phyloP scores from a whole-genome alignment of 2,113 vertebrate genomes.

The Phylloscopus whistleri region DNA sequence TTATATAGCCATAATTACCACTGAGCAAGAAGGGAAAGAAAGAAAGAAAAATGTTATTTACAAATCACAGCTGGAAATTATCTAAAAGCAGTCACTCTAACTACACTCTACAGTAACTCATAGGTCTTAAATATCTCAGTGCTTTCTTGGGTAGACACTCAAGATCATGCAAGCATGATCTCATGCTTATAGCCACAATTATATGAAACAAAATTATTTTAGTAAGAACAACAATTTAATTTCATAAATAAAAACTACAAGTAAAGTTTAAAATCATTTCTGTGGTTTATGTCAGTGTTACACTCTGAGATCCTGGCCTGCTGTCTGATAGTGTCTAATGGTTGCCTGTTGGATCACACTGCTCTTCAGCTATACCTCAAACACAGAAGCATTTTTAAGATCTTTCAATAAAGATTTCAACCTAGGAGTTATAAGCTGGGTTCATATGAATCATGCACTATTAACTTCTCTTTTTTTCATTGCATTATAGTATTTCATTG shows the following conservation, averaged over 20 bases:
- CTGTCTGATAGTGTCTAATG: neutral
- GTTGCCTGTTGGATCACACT: neutral
- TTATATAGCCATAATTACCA: constrained; percentile 17
- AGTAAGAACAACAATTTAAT: neutral
- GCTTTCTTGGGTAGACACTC: neutral
- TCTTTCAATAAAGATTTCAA: neutral
- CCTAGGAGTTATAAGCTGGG: neutral
- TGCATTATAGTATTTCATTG: neutral
- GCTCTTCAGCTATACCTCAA: neutral
- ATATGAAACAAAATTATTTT: neutral
- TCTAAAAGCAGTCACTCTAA: neutral
- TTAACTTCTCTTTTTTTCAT: neutral
- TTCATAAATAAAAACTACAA: neutral
- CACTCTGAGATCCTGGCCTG: neutral
- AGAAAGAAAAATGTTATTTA: constrained; percentile 30
- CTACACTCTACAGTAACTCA: neutral
- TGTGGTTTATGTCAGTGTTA: neutral
- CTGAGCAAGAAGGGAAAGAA: neutral
- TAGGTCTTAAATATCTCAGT: neutral
- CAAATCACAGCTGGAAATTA: constrained; percentile 47
- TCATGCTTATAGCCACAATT: neutral
- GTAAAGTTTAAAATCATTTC: neutral
- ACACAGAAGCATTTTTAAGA: neutral
- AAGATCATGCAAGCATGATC: neutral
- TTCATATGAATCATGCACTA: neutral